phyloP scores from a whole-genome alignment of 2,797 vertebrate genomes.

The Knipowitschia caucasica region DNA sequence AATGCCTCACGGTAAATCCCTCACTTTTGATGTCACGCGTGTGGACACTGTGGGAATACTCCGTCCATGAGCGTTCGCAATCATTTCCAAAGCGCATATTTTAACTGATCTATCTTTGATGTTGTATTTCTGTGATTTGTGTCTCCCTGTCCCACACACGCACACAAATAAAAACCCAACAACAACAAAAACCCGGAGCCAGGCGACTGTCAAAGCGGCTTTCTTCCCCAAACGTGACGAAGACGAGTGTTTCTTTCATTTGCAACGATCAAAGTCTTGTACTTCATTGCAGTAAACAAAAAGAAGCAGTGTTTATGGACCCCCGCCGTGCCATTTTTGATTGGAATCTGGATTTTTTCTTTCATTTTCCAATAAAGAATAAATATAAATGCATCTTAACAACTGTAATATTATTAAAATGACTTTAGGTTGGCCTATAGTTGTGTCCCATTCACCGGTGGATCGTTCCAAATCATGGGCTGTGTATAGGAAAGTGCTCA shows the following conservation, averaged over 20 bases:
- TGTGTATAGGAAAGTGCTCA: no score
- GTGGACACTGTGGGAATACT: slow-evolving; percentile 78
- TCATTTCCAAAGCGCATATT: slow-evolving; percentile 77
- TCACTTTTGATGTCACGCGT: slow-evolving; percentile 72
- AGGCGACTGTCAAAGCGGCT: slow-evolving; percentile 64
- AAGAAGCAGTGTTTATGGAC: slow-evolving; percentile 44
- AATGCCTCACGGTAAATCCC: slow-evolving; percentile 54
- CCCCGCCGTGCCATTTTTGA: slow-evolving; percentile 30
- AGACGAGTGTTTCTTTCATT: slow-evolving; percentile 63
- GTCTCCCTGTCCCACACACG: slow-evolving; percentile 53
- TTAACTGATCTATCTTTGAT: slow-evolving; percentile 83
- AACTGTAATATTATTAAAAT: no score
- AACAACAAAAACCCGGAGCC: slow-evolving; percentile 38
- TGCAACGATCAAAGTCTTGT: slow-evolving; percentile 67
- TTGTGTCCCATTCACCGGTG: no score
- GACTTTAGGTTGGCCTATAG: no score
- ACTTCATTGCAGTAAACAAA: slow-evolving; percentile 61
- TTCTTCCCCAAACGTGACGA: slow-evolving; percentile 40
- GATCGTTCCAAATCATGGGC: no score
- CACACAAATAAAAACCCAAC: slow-evolving; percentile 42
- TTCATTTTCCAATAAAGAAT: no score
- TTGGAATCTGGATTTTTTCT: slow-evolving; percentile 13
- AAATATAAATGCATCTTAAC: no score
- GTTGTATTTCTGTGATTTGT: slow-evolving; percentile 83
- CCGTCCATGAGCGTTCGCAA: slow-evolving; percentile 77